Evolutionary conservation across 2,888 invertebrate species (phyloP).

Genomic region (Diploptera punctata): DNA sequence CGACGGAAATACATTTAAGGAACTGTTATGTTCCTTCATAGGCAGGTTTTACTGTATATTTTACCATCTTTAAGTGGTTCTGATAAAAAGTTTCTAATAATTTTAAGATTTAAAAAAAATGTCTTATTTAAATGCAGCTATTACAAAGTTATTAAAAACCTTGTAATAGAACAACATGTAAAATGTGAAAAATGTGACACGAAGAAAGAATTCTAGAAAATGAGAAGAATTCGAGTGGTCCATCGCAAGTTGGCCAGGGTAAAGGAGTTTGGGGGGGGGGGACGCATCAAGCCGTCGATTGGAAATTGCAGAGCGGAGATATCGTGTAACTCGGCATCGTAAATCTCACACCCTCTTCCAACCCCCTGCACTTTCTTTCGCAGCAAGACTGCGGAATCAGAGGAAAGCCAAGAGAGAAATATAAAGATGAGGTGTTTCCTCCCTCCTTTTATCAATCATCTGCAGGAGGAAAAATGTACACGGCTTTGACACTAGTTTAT

Average conservation of each 20-base stretch:
- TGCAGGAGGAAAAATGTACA: not conserved
- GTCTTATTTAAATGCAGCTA: too few species aligned
- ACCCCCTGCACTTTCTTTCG: not conserved
- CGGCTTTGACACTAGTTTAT: too few species aligned
- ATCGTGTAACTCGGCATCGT: conserved; percentile 5
- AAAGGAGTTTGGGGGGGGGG: not conserved
- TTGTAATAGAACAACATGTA: too few species aligned
- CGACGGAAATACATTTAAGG: too few species aligned
- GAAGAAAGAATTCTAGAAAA: not conserved
- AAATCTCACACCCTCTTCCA: not conserved
- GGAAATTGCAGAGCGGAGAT: conserved; percentile 40
- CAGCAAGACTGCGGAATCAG: not conserved
- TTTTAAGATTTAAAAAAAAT: too few species aligned
- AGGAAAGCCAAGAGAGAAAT: not conserved
- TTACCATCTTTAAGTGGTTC: too few species aligned
- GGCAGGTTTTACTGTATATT: too few species aligned
- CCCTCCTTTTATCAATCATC: conserved; percentile 20
- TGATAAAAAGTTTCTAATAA: too few species aligned
- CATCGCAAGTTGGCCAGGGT: conserved; percentile 5
- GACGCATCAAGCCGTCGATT: conserved; percentile 41
- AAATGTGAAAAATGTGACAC: too few species aligned
- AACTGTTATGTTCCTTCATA: too few species aligned
- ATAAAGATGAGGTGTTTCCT: conserved; percentile 5
- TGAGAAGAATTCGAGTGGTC: not conserved
- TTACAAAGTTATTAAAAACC: too few species aligned